Evolutionary conservation across 2,797 vertebrate species (phyloP).

Genomic region (Alcedo quadribrachys): DNA sequence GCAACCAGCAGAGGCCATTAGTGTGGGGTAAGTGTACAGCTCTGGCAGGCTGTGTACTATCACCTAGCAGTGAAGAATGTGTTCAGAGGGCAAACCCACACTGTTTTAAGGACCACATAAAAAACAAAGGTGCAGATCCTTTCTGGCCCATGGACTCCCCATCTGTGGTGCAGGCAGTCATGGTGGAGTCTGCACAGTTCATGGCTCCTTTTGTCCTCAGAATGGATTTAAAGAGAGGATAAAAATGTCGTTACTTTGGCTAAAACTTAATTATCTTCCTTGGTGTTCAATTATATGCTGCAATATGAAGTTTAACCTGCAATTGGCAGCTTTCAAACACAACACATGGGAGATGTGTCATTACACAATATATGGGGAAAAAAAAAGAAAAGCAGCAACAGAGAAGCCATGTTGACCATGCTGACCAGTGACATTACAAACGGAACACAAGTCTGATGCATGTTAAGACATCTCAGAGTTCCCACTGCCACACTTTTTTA

Average conservation of each 20-base stretch:
- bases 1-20: not conserved
- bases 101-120: not conserved
- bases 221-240: not conserved
- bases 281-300: not conserved
- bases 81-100: not conserved
- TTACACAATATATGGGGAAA: not conserved
- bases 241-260: not conserved
- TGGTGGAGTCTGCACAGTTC: not conserved
- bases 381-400: not conserved
- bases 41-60: not conserved
- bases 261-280: not conserved
- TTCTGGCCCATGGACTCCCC: not conserved
- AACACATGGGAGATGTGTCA: accelerated
- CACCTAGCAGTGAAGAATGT: not conserved
- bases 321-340: not conserved
- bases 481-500: not conserved
- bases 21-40: not conserved
- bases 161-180: not conserved
- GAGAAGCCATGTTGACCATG: not conserved
- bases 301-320: not conserved
- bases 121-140: not conserved
- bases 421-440: not conserved
- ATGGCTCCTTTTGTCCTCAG: not conserved
- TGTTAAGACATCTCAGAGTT: not conserved
- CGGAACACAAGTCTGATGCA: not conserved